Evolutionary conservation across 2,888 invertebrate genomes (phyloP).

Genomic region (Plebejus argus): DNA sequence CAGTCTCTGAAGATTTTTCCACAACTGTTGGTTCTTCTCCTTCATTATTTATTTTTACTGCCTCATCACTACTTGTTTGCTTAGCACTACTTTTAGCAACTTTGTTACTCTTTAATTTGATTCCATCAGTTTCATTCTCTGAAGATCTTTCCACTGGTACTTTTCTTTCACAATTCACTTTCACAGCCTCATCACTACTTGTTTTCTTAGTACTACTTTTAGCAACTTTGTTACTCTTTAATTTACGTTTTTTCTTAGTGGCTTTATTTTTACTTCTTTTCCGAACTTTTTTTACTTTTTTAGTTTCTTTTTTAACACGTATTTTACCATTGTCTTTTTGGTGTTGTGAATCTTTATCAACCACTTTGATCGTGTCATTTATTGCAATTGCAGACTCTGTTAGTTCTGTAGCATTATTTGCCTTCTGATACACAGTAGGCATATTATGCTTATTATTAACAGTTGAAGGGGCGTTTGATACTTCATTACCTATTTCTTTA

Average conservation of each 20-base stretch:
- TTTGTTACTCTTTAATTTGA: neutral
- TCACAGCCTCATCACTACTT: neutral
- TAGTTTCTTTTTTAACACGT: slow-evolving; percentile 23
- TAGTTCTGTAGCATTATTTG: neutral
- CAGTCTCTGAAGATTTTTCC: neutral
- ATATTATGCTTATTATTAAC: neutral
- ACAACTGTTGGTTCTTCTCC: neutral
- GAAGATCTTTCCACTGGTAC: neutral
- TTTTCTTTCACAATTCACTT: neutral
- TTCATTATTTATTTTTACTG: neutral
- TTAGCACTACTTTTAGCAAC: neutral
- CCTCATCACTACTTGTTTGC: neutral
- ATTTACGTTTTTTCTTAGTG: slow-evolving; percentile 14
- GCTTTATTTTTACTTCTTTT: neutral
- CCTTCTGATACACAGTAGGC: neutral
- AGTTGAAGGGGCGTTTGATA: neutral
- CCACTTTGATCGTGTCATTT: neutral
- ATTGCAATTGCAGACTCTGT: neutral
- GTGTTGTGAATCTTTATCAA: slow-evolving; percentile 8
- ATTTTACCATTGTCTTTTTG: neutral
- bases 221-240: neutral
- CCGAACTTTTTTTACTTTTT: slow-evolving; percentile 8
- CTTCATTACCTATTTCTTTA: neutral
- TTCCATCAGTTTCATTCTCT: neutral
- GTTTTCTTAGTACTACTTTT: neutral